Percentiles rank a stretch among this genome's conserved stretches.
These are phyloP conservation scores for Athene cunicularia DNA, from an alignment of 2,113 vertebrate species.

Conservation along the genomic window DNA sequence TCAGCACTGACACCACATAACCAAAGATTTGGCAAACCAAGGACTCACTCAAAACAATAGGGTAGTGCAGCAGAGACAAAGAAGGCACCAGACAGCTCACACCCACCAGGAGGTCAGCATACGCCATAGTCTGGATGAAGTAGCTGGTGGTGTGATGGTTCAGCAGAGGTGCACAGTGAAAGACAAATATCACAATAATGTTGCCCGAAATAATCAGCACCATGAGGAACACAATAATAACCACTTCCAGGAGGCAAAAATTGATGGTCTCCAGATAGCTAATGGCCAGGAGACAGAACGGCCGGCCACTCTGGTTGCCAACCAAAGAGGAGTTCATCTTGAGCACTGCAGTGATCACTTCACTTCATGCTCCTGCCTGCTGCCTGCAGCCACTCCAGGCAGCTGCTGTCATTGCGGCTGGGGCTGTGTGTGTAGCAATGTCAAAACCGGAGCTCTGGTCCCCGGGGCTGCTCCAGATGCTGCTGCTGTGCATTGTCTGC, in stretches of 20 bases:
- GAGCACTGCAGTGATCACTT: conserved; percentile 70
- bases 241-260: conserved; percentile 92
- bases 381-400: conserved; percentile 72
- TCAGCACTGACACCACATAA: conserved; percentile 94
- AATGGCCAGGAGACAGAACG: conserved; percentile 92
- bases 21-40: conserved; percentile 93
- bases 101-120: conserved; percentile 95
- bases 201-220: conserved; percentile 95
- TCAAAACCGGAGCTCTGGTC: conserved; percentile 61
- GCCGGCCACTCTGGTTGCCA: conserved; percentile 83
- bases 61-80: conserved; percentile 88
- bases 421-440: conserved; percentile 59
- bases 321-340: conserved; percentile 94
- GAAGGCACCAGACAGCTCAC: conserved; percentile 96
- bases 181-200: conserved; percentile 95
- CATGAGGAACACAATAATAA: conserved; percentile 91
- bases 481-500: conserved; percentile 74
- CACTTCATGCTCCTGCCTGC: conserved; percentile 73
- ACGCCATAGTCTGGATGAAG: conserved; percentile 99
- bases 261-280: conserved; percentile 86
- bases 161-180: conserved; percentile 96
- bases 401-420: conserved; percentile 77
- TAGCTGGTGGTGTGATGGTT: conserved; percentile 96
- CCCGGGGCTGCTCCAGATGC: conserved; percentile 63
- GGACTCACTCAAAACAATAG: conserved; percentile 84